Evolutionary conservation across 2,797 vertebrate genomes (phyloP), one percentile per base, ranked within the genome.

Genomic region (Carduelis carduelis): DNA sequence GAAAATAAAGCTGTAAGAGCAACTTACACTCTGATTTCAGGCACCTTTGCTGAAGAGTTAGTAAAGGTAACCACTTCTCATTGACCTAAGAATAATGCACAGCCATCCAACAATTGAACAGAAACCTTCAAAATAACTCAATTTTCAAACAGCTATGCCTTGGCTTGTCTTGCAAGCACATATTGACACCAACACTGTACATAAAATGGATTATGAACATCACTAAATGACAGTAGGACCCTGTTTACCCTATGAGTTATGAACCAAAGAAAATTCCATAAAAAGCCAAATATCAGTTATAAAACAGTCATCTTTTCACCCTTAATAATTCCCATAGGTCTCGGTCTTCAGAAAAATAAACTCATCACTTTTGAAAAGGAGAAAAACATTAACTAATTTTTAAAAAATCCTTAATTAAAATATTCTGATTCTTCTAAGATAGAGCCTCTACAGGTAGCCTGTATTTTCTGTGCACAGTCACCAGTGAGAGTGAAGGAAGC

Each of bases 391-490:
- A 11, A 56, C 21, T 23, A 3, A 34, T 90, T 92, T 49, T 20
- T 6, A 27, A 56, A 81, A 85, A 75, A 39, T 23, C 4, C 32
- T 77, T 46, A 35, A 79, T 65, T 49, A 44, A 77, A 71, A 61
- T 53, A 64, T 61, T 81, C 64, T 72, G 9, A 61, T 63, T 86
- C 32, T 71, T 78, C 57, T 69, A 66, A 76, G 28, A 61, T 0
- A 69, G 7, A 90, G 22, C 37, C 27, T 88, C 23, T 82, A 94
- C 83, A 97, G 95, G 96, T 95, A 94, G 56, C 19, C 34, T 96
- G 65, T 76, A 78, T 94, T 97, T 96, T 96, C 90, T 91, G 72
- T 83, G 75, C 56, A 91, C 23, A 95, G 89, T 86, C 68, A 84
- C 37, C 79, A 94, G 68, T 91, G 83, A 96, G 82, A 53, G 83